Base-by-base conservation (phyloP, 2,113 vertebrate species). In the Heterotis niloticus region DNA sequence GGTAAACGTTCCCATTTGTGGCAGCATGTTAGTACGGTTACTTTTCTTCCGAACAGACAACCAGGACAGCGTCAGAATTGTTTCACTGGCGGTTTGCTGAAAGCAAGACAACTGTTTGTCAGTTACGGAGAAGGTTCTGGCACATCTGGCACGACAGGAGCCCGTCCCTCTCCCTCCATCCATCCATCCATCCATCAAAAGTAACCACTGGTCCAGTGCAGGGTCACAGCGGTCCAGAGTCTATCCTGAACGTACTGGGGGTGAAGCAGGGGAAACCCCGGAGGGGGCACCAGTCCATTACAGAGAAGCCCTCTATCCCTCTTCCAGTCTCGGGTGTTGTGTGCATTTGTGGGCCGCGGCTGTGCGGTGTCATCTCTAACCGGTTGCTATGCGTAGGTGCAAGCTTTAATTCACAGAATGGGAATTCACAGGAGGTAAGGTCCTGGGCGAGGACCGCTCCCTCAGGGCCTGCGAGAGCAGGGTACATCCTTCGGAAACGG, bases 391-490 rank as follows among this genome's bases (percentile, higher is more conserved):
- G 2, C 7, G 7, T 7, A 44, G 2, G 2, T 44, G 68, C 76
- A 75, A 5, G 24, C 28, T 65, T 92, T 98, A 98, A 95, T 96
- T 98, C 95, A 97, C 96, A 96, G 96, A 94, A 94, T 98, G 96
- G 86, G 94, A 95, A 92, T 97, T 96, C 88, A 97, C 94, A 86
- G 97, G 95, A 88, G 96, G 97, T 90, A 99, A 93, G 89, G 97
- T 96, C 92, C 98, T 92, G 74, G 98, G 98, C 75, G 98, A 99
- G 70, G 95, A 96, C 82, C 97, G 93, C 86, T 99, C 97, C 90
- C 97, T 89, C 89, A 99, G 94, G 82, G 98, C 98, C 94, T 99
- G 98, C 87, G 96, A 98, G 88, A 99, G 94, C 92, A 99, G 92
- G 64, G 95, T 96, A 92, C 98, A 99, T 81, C 98, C 98, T 72